Evolutionary conservation across 1,140 invertebrate genomes (phyloP).

Genomic region (Drosophila teissieri): DNA sequence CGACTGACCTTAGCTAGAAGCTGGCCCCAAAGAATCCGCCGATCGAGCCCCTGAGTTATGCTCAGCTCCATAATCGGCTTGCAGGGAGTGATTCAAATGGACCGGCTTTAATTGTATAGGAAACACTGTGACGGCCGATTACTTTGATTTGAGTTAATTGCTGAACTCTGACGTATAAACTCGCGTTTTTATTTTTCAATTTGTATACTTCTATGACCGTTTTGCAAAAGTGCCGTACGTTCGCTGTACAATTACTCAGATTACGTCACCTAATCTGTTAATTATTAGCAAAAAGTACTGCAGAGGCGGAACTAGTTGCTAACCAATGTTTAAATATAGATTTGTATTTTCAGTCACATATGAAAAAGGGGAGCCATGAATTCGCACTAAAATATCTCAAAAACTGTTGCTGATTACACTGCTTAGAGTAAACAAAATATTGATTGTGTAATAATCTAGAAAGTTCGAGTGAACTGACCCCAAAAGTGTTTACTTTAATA

Average conservation of each 20-base stretch:
- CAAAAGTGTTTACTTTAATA: background rate
- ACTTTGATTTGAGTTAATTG: background rate
- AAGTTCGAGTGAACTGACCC: background rate
- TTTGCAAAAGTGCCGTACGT: slow-evolving; percentile 1
- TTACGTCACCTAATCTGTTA: background rate
- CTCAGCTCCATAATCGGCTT: slow-evolving; percentile 4
- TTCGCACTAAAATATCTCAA: background rate
- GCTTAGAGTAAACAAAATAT: background rate
- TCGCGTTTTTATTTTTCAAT: background rate
- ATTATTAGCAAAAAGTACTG: background rate
- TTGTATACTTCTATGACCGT: background rate
- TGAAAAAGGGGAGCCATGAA: background rate
- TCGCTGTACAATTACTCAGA: background rate
- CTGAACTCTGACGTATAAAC: background rate
- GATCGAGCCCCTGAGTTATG: slow-evolving; percentile 31
- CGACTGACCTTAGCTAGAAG: slow-evolving; percentile 31
- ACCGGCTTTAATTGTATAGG: slow-evolving; percentile 31
- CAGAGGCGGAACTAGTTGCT: slow-evolving; percentile 1
- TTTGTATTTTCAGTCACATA: background rate
- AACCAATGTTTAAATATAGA: background rate
- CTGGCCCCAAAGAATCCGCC: slow-evolving; percentile 22
- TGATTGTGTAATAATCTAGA: background rate
- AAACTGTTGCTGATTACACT: background rate
- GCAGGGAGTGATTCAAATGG: slow-evolving; percentile 21
- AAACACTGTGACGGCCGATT: slow-evolving; percentile 14